These are phyloP conservation scores for Cheirogaleus major DNA, from an alignment of 2,797 vertebrate species.

Conservation along the genomic window DNA sequence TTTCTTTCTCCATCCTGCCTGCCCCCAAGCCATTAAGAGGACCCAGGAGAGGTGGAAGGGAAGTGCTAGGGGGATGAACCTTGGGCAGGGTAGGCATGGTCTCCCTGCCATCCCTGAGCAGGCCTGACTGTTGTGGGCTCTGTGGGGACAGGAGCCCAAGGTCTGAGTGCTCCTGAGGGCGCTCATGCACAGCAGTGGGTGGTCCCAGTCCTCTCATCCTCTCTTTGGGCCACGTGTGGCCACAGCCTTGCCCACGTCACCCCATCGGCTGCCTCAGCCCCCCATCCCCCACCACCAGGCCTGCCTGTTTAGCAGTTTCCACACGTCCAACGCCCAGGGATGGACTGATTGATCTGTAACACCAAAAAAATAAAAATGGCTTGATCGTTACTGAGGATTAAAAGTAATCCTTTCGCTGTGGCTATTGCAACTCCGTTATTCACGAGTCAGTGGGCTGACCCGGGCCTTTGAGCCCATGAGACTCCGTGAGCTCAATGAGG, in stretches of 20 bases:
- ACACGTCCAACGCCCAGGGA: conserved; percentile 75
- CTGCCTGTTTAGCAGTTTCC: conserved; percentile 70
- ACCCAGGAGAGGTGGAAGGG: background rate
- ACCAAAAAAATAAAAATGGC: conserved; percentile 86
- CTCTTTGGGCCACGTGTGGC: background rate
- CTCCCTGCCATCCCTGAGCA: background rate
- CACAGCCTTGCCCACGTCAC: background rate
- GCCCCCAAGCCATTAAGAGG: background rate
- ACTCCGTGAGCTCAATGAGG: conserved; percentile 14
- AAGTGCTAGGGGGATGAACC: background rate
- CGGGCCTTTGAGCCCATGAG: background rate
- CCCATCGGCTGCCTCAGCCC: background rate
- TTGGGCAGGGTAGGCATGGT: no score
- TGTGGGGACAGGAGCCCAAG: background rate
- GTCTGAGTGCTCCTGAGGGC: background rate
- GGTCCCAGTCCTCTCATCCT: background rate
- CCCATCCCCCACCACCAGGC: background rate
- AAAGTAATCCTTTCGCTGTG: conserved; percentile 85
- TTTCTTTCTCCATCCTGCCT: background rate
- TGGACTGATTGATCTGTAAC: conserved; percentile 85
- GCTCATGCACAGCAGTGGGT: accelerated
- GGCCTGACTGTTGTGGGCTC: background rate
- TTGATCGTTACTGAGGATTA: conserved; percentile 87
- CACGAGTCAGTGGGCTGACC: conserved; percentile 79
- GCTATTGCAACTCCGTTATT: conserved; percentile 81